Evolutionary conservation across 2,888 invertebrate genomes (phyloP).

Genomic region (Corythucha ciliata): DNA sequence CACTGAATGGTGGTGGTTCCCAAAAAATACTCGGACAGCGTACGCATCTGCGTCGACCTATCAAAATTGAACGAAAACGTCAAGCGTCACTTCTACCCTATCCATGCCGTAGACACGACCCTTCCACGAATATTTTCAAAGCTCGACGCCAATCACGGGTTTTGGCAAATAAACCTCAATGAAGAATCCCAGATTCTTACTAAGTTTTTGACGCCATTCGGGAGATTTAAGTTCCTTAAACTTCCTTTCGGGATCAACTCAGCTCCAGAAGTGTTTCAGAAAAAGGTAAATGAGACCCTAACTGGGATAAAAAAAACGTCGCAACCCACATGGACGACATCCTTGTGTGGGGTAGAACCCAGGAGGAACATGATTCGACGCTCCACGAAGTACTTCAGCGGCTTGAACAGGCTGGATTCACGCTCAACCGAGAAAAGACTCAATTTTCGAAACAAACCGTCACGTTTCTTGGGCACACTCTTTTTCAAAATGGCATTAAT

Average conservation of each 20-base stretch:
- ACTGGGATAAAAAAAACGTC: too few relatives aligned
- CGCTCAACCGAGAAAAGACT: conserved; percentile 32
- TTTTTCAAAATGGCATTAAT: conserved; percentile 26
- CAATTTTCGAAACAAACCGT: conserved; percentile 29
- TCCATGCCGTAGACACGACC: conserved; percentile 11
- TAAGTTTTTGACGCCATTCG: conserved; percentile 34
- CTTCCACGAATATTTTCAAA: conserved; percentile 31
- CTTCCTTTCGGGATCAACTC: conserved; percentile 34
- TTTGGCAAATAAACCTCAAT: conserved; percentile 33
- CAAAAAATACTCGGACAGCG: conserved; percentile 1
- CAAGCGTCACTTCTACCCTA: conserved; percentile 17
- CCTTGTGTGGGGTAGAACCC: conserved; percentile 28
- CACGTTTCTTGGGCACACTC: conserved; percentile 32
- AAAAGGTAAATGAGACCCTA: too few relatives aligned
- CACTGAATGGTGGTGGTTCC: conserved; percentile 11
- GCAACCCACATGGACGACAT: conserved; percentile 35
- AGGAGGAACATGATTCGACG: conserved; percentile 29
- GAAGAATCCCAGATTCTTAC: conserved; percentile 28
- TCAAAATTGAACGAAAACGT: conserved; percentile 19
- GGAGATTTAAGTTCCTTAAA: conserved; percentile 32
- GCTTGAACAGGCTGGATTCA: conserved; percentile 19
- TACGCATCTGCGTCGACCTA: conserved; percentile 19
- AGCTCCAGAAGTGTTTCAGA: conserved; percentile 29
- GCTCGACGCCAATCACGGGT: conserved; percentile 35
- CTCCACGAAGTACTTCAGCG: conserved; percentile 6